Evolutionary conservation across 2,113 vertebrate species (phyloP), one percentile per base, ranked within the genome.

Genomic region (Corythornis vintsioides): DNA sequence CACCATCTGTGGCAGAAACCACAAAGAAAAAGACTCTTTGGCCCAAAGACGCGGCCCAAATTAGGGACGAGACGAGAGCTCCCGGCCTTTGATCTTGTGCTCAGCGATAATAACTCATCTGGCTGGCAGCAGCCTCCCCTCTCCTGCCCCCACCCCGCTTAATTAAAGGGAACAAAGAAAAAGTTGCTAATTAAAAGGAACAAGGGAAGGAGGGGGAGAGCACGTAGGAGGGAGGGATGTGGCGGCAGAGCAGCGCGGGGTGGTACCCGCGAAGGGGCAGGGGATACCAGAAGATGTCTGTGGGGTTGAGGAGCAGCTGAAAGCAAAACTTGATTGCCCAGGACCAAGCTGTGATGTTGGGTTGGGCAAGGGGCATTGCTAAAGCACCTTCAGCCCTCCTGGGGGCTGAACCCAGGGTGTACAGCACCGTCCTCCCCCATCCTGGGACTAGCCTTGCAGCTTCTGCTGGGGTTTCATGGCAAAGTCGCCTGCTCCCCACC

Each of bases 111-210:
- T 91, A 92, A 95, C 89, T 96, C 94, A 72, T 95, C 47, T 53
- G 88, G 88, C 82, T 95, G 93, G 71, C 88, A 86, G 90, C 85
- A 66, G 29, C 88, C 85, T 78, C 20, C 90, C 35, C 83, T 86
- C 35, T 38, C 65, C 86, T 82, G 75, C 89, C 79, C 86, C 91
- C 83, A 29, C 93, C 89, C 83, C 4, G 1, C 47, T 61, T 97
- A 95, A 96, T 96, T 97, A 97, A 76, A 96, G 82, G 91, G 95
- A 96, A 94, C 78, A 94, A 96, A 95, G 94, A 7, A 79, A 65
- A 87, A 92, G 86, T 94, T 95, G 56, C 86, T 96, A 96, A 97
- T 97, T 96, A 95, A 92, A 93, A 91, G 86, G 91, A 89, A 55
- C 59, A 60, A 75, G 91, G 78, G 90, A 67, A 88, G 85, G 61